Percentiles rank a stretch among this genome's conserved stretches.
Evolutionary conservation across 2,113 vertebrate species (phyloP).

Genomic region (Oxyruncus cristatus): DNA sequence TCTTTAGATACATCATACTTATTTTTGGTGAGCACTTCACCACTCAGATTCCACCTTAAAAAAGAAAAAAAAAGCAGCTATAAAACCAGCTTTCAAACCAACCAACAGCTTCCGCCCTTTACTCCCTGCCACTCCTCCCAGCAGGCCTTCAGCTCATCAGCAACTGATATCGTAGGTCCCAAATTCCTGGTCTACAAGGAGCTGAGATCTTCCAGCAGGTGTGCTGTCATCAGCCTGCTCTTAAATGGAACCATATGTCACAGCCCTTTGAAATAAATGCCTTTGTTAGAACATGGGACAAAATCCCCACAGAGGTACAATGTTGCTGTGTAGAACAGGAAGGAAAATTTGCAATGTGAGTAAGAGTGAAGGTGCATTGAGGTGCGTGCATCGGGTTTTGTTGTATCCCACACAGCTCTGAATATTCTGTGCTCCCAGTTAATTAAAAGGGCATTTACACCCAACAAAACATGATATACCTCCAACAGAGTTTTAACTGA

Average conservation of each 20-base stretch:
- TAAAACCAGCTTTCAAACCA: neutral
- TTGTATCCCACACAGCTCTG: neutral
- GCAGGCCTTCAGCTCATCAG: neutral
- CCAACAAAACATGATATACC: neutral
- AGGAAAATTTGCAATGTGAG: neutral
- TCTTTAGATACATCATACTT: neutral
- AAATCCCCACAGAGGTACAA: neutral
- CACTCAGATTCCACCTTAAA: neutral
- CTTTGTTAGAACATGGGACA: neutral
- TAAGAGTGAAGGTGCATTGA: neutral
- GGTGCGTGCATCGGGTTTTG: neutral
- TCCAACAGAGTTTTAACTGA: neutral
- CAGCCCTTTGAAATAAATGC: neutral
- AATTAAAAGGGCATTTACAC: neutral
- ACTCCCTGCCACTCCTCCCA: neutral
- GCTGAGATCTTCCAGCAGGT: neutral
- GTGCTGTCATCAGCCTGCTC: neutral
- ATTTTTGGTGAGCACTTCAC: neutral
- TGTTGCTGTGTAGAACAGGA: neutral
- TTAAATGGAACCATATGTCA: rapidly evolving
- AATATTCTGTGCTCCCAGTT: neutral
- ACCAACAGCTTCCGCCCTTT: neutral
- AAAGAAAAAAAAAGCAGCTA: neutral
- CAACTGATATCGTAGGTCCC: neutral
- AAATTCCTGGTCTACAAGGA: neutral